A percentile compares a stretch with the other conserved stretches of the same genome.
phyloP scores from a whole-genome alignment of 2,797 vertebrate genomes.

The Atherinosoma microstoma region DNA sequence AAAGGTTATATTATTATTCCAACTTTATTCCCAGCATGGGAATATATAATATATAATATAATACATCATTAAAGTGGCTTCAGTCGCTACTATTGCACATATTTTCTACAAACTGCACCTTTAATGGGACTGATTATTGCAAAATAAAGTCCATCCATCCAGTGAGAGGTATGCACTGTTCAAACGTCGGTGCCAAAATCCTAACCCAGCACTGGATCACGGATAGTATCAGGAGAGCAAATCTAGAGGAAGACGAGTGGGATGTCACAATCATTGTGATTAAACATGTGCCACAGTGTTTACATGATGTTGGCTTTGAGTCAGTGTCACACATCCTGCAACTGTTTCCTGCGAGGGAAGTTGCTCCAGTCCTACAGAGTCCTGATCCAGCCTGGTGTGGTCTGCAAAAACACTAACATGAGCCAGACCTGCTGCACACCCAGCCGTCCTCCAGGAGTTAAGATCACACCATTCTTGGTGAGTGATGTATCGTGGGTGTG shows the following conservation, averaged over 20 bases:
- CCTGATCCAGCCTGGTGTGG: neutral
- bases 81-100: too few species aligned
- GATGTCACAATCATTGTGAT: neutral
- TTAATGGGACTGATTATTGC: neutral
- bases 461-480: conserved; percentile 30
- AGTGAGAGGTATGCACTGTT: neutral
- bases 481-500: conserved; percentile 49
- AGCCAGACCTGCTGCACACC: conserved; percentile 41
- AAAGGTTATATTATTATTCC: neutral
- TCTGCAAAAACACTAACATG: conserved; percentile 22
- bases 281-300: neutral
- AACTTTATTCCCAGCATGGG: neutral
- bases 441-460: conserved; percentile 37
- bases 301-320: conserved; percentile 3
- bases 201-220: too few species aligned
- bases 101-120: neutral
- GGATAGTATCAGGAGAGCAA: too few species aligned
- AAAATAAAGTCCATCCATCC: neutral
- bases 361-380: neutral
- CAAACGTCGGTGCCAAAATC: too few species aligned
- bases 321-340: conserved; percentile 16
- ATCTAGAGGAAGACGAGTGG: neutral
- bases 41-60: neutral
- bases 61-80: neutral
- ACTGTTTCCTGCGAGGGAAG: conserved; percentile 28